A percentile compares a stretch with the other conserved stretches of the same genome.
Evolutionary conservation across 2,113 vertebrate genomes (phyloP).

Genomic region (Arvicanthis niloticus): DNA sequence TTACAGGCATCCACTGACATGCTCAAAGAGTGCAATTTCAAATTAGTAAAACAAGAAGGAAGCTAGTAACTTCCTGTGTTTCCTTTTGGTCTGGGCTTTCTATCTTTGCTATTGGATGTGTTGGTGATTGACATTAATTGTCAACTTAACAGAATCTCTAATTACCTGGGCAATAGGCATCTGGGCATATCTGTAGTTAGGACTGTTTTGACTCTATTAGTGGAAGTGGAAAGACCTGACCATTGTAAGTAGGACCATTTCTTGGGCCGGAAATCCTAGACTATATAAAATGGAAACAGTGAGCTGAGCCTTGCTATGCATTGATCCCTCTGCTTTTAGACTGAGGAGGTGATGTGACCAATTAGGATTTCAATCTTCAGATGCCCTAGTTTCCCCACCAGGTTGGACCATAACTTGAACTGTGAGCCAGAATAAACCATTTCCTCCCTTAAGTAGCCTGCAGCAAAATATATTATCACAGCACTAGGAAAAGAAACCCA

Average conservation of each 20-base stretch:
- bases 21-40: constrained; percentile 2
- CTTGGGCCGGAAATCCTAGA: no score
- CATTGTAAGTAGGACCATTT: background rate
- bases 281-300: background rate
- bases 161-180: background rate
- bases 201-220: no score
- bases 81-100: background rate
- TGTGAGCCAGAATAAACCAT: background rate
- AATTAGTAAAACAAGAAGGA: background rate
- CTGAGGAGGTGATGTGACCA: no score
- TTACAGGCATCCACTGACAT: background rate
- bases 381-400: background rate
- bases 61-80: background rate
- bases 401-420: background rate
- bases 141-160: background rate
- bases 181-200: background rate
- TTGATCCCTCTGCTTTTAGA: background rate
- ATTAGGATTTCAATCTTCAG: background rate
- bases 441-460: background rate
- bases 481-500: background rate
- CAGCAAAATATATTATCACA: background rate
- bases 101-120: background rate
- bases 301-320: background rate
- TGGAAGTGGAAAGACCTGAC: background rate
- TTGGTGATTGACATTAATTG: background rate